Evolutionary conservation across 2,888 invertebrate genomes (phyloP), one percentile per base, ranked within the genome.

Genomic region (Ochropacha duplaris): DNA sequence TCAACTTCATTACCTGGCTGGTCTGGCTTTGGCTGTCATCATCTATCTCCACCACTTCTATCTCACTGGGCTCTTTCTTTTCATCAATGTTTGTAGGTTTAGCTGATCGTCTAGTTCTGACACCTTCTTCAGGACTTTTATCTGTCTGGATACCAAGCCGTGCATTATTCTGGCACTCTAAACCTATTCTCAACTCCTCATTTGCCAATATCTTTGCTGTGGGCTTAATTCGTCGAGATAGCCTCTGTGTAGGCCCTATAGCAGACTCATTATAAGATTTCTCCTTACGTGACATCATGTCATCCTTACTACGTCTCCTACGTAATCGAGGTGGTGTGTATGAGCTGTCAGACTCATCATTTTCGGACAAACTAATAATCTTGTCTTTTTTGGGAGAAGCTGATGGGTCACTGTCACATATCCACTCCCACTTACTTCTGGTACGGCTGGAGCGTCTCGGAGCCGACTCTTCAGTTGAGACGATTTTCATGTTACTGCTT

Each of bases 221-320:
- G 8, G 95, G 95, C 76, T 95, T 95, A 56, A 95, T 94, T 57
- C 94, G 92, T 4, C 95, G 90, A 0, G 89, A 88, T 9, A 85
- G 64, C 16, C 91, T 72, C 57, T 86, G 86, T 1, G 83, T 76
- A 3, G 86, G 77, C 3, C 72, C 64, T 14, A 89, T 83, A 4
- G 88, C 76, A 1, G 71, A 68, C 69, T 94, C 93, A 69, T 94
- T 94, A 70, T 95, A 95, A 0, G 94, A 94, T 69, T 96, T 96
- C 78, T 96, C 95, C 77, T 96, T 96, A 14, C 95, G 91, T 0
- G 95, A 95, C 22, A 96, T 81, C 31, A 96, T 94, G 54, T 95
- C 95, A 62, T 95, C 94, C 16, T 84, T 85, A 50, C 87, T 93
- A 68, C 95, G 95, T 74, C 94, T 95, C 66, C 94, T 94, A 52